Percentiles rank a stretch among this genome's conserved stretches.
These are phyloP conservation scores for Donacobius atricapilla DNA, from an alignment of 2,113 vertebrate species.

Conservation along the genomic window DNA sequence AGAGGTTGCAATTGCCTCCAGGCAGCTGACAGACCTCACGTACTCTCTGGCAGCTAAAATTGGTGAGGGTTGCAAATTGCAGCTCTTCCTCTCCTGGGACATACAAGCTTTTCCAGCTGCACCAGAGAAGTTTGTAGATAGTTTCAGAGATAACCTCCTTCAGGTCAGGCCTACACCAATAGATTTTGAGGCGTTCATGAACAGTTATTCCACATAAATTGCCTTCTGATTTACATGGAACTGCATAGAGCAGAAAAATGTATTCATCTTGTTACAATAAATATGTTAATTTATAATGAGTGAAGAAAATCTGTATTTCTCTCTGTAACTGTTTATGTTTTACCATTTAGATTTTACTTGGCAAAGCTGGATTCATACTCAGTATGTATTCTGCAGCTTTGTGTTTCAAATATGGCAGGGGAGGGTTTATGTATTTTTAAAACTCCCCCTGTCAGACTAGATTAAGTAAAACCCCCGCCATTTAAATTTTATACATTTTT, in stretches of 20 bases:
- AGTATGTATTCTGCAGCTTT: background rate
- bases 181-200: background rate
- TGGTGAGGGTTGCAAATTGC: background rate
- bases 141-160: conserved; percentile 15
- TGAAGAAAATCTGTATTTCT: background rate
- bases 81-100: conserved; percentile 15
- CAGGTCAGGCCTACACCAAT: background rate
- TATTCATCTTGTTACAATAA: background rate
- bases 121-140: background rate
- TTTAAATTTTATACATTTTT: background rate
- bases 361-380: background rate
- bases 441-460: background rate
- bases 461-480: background rate
- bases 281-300: background rate
- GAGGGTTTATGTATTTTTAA: conserved; percentile 42
- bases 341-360: background rate
- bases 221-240: background rate
- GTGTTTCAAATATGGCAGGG: background rate
- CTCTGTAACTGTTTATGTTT: background rate
- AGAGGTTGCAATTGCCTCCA: conserved; percentile 54
- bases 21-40: conserved; percentile 52
- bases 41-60: conserved; percentile 8
- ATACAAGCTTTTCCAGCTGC: conserved; percentile 43
- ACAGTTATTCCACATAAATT: background rate
- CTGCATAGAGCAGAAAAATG: background rate